Percentiles rank a stretch among this genome's conserved stretches.
Evolutionary conservation across 2,888 invertebrate species (phyloP).

Genomic region (Nemotelus pantherinus): DNA sequence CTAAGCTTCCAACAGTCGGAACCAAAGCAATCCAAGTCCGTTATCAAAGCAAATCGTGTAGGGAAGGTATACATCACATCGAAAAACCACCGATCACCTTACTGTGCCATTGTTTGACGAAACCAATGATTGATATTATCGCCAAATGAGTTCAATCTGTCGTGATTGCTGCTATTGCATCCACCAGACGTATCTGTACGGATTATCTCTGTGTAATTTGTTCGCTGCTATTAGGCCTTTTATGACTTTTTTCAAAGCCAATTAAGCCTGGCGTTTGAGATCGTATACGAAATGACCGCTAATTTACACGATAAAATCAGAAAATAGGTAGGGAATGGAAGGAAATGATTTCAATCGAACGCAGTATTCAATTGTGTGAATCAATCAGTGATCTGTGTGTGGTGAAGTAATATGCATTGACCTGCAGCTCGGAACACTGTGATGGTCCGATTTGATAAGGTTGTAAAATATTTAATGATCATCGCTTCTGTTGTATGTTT

Average conservation of each 20-base stretch:
- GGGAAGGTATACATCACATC: too few relatives aligned
- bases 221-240: slow-evolving; percentile 12
- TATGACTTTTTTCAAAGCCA: slow-evolving; percentile 12
- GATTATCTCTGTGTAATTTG: slow-evolving; percentile 16
- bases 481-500: slow-evolving; percentile 2
- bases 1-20: too few relatives aligned
- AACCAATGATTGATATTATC: too few relatives aligned
- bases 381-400: slow-evolving; percentile 4
- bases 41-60: too few relatives aligned
- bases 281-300: slow-evolving; percentile 29
- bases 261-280: slow-evolving; percentile 23
- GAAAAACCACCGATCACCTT: too few relatives aligned
- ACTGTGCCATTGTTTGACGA: too few relatives aligned
- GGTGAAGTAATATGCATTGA: not conserved
- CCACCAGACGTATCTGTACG: not conserved
- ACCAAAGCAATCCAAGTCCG: too few relatives aligned
- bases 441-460: slow-evolving; percentile 28
- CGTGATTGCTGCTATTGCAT: not conserved
- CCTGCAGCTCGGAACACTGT: not conserved
- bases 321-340: slow-evolving; percentile 20
- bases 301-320: slow-evolving; percentile 38
- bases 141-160: not conserved
- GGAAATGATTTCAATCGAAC: slow-evolving; percentile 18
- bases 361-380: not conserved
- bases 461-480: slow-evolving; percentile 10